These are phyloP conservation scores for Listronotus oregonensis DNA, from an alignment of 1,140 invertebrate species.

Conservation along the genomic window DNA sequence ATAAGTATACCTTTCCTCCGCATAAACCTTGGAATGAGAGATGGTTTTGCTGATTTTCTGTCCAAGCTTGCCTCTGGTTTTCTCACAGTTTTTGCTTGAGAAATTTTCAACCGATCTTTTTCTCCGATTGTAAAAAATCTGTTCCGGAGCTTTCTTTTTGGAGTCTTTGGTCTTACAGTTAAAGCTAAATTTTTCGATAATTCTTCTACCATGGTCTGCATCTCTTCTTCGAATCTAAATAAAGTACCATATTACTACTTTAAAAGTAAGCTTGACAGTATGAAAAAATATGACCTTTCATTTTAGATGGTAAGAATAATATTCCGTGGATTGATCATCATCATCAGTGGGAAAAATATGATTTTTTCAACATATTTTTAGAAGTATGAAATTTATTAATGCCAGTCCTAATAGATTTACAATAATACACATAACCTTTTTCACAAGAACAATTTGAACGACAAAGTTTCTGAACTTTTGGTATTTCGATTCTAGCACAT, in stretches of 20 bases:
- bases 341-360: no score
- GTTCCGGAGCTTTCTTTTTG: not conserved
- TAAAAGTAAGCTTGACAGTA: not conserved
- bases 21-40: constrained; percentile 22
- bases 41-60: constrained; percentile 6
- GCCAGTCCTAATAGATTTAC: no score
- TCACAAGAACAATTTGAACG: no score
- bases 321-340: no score
- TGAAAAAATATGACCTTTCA: not conserved
- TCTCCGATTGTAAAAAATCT: not conserved
- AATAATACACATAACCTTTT: no score
- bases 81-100: not conserved
- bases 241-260: not conserved
- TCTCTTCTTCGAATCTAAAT: constrained; percentile 27
- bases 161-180: constrained; percentile 8
- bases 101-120: not conserved
- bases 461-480: no score
- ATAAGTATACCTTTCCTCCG: constrained; percentile 7
- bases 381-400: no score
- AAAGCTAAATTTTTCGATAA: constrained; percentile 30
- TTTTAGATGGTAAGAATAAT: no score
- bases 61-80: not conserved
- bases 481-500: no score
- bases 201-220: constrained; percentile 30
- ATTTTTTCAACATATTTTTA: no score